Evolutionary conservation across 2,113 vertebrate genomes (phyloP).

Genomic region (Thamnaconus septentrionalis): DNA sequence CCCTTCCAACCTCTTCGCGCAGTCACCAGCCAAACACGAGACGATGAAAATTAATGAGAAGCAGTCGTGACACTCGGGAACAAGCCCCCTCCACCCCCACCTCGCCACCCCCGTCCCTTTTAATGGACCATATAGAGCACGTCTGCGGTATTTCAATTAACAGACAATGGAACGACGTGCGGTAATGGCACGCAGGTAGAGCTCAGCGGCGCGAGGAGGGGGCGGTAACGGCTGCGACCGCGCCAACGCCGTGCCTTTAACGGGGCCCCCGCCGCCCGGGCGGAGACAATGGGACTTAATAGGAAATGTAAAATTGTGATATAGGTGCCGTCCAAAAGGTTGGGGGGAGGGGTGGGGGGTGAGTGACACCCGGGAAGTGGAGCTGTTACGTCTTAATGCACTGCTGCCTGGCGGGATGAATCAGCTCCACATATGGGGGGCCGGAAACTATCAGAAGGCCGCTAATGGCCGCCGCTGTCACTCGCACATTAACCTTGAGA

Average conservation of each 20-base stretch:
- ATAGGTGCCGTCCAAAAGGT: constrained; percentile 46
- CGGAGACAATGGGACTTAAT: constrained; percentile 58
- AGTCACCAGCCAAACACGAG: constrained; percentile 47
- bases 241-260: constrained; percentile 43
- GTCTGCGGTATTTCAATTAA: constrained; percentile 70
- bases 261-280: constrained; percentile 35
- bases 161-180: constrained; percentile 58
- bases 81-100: constrained; percentile 28
- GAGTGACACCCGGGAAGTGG: constrained; percentile 62
- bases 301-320: constrained; percentile 66
- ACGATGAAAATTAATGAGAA: constrained; percentile 62
- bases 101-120: constrained; percentile 2
- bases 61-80: constrained; percentile 53
- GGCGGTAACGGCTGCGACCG: constrained; percentile 22
- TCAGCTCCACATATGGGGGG: constrained; percentile 45
- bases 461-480: constrained; percentile 64
- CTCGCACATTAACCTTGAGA: constrained; percentile 73
- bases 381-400: constrained; percentile 71
- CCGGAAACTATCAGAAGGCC: constrained; percentile 55
- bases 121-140: constrained; percentile 66
- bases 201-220: constrained; percentile 45
- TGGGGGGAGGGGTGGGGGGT: constrained; percentile 17
- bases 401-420: constrained; percentile 60
- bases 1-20: constrained; percentile 14
- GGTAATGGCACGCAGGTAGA: constrained; percentile 55